phyloP scores from a whole-genome alignment of 2,113 vertebrate genomes.

The Centropus bengalensis region DNA sequence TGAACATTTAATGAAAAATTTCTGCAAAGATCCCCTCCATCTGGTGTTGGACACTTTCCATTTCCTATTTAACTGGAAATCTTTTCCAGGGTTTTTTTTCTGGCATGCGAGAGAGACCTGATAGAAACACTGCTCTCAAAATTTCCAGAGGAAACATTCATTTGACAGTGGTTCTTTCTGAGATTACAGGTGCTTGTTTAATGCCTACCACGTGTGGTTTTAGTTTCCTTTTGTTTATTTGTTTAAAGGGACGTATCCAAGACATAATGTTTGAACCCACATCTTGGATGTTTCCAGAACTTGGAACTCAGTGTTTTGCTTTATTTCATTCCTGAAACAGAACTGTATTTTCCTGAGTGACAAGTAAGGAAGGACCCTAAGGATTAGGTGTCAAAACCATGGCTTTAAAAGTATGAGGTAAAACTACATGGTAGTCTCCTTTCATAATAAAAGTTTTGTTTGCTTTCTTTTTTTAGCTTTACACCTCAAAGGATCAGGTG shows the following conservation, averaged over 20 bases:
- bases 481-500: not conserved
- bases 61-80: not conserved
- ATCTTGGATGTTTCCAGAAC: not conserved
- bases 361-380: not conserved
- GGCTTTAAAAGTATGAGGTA: not conserved
- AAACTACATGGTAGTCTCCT: not conserved
- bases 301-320: not conserved
- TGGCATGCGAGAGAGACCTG: accelerated
- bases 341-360: not conserved
- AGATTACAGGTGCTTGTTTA: slow-evolving; percentile 1
- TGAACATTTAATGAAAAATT: not conserved
- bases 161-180: not conserved
- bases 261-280: not conserved
- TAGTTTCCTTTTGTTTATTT: slow-evolving; percentile 35
- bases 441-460: not conserved
- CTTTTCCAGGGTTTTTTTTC: not conserved
- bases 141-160: slow-evolving; percentile 1
- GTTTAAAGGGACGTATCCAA: not conserved
- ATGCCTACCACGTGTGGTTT: not conserved
- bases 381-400: not conserved
- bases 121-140: not conserved
- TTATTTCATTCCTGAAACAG: not conserved
- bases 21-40: not conserved
- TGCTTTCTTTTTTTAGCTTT: not conserved
- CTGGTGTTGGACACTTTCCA: not conserved